Evolutionary conservation across 1,140 invertebrate genomes (phyloP), one percentile per base, ranked within the genome.

Genomic region (Fopius arisanus): DNA sequence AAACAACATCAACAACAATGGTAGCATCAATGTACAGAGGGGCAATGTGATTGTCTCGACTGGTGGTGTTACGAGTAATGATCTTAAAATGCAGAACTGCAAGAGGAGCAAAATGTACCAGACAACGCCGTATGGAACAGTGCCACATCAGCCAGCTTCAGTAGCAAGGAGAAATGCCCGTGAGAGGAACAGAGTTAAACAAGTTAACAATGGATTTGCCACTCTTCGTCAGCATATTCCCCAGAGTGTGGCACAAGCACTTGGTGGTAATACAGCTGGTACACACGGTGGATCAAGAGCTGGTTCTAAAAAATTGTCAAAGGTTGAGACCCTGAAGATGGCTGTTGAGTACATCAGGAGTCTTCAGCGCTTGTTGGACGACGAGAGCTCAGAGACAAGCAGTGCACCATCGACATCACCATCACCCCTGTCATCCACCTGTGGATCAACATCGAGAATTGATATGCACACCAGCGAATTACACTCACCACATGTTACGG

Each of bases 301-400:
- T 28, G 84, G 83, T 14, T 85, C 84, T 73, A 96, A 97, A 82
- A 97, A 98, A 83, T 90, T 98, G 16, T 96, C 94, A 83, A 99
- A 99, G 90, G 97, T 98, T 23, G 97, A 98, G 82, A 99, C 97
- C 0, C 88, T 99, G 21, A 90, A 94, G 73, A 92, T 97, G 82
- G 97, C 97, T 1, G 96, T 98, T 0, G 96, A 98, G 83, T 98
- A 99, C 84, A 99, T 99, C 76, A 90, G 94, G 72, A 93, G 94
- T 76, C 89, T 99, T 26, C 93, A 98, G 83, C 90, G 93, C 75
- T 88, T 98, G 65, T 87, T 98, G 23, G 94, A 94, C 43, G 93
- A 94, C 67, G 91, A 93, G 85, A 77, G 90, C 28, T 82, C 88
- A 6, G 83, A 85, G n/a, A 19, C 14, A 9, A 54, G 62, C 14